Evolutionary conservation across 2,797 vertebrate genomes (phyloP), one percentile per base, ranked within the genome.

Genomic region (Tachyglossus aculeatus): DNA sequence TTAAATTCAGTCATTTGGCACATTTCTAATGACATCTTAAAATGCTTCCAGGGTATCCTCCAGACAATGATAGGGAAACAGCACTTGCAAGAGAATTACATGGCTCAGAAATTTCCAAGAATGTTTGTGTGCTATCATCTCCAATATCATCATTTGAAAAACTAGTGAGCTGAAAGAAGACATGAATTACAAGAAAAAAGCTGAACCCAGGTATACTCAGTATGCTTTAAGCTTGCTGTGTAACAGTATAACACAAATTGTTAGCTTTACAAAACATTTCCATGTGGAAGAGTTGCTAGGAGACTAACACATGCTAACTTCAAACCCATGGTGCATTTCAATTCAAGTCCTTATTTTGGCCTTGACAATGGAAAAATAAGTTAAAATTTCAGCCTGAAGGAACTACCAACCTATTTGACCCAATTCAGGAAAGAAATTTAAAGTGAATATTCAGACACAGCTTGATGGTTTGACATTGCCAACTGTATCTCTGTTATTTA

Each of bases 1-100:
- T 78, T 88, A 83, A 74, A 83, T 82, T 82, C 60, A 85, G 69
- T 22, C 81, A 67, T 64, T 70, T 81, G 44, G 61, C 57, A 54
- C 39, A 78, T 81, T 84, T 87, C 27, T 58, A 66, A 32, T 38
- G 25, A 51, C 7, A 52, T 18, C 5, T 53, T 74, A 60, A 80
- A 80, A 75, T 64, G 31, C 76, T 85, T 68, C 61, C 29, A 67
- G 39, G 34, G 29, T 76, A 48, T 67, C 56, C 72, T 76, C 69
- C 2, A 3, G 27, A 52, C 36, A 77, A 44, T 7, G 61, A 66
- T 38, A 74, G 41, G 15, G 69, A 69, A 84, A 80, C 32, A 67
- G 11, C 59, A 72, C 56, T 36, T 40, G 24, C 5, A 57, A 69
- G 43, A 27, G 7, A 44, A 45, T 9, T 7, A 2, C 45, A 1